These are phyloP conservation scores for Drosophila varians DNA, from an alignment of 1,140 invertebrate species.

Conservation along the genomic window DNA sequence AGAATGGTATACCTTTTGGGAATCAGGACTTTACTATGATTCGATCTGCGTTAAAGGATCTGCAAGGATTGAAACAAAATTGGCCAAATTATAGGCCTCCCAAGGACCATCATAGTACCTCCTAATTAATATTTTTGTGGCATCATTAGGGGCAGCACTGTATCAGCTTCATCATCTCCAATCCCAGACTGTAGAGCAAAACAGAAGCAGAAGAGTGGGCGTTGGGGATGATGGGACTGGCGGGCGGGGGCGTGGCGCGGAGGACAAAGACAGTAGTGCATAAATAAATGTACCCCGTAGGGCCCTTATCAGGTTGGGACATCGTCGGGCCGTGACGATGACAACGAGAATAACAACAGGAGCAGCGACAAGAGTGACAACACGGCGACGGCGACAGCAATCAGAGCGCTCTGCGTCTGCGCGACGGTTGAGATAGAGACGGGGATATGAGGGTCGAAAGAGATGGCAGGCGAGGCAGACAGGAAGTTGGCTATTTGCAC, in stretches of 20 bases:
- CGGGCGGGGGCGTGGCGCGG: background rate
- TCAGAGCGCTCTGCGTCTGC: constrained; percentile 60
- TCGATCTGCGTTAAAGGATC: too few species aligned
- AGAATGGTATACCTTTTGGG: too few species aligned
- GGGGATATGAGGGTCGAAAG: background rate
- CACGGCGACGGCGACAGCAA: constrained; percentile 39
- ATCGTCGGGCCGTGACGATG: constrained; percentile 73
- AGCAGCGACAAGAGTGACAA: constrained; percentile 30
- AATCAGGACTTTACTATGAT: too few species aligned
- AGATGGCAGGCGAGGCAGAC: constrained; percentile 33
- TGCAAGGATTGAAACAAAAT: too few species aligned
- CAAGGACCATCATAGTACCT: too few species aligned
- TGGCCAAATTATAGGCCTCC: too few species aligned
- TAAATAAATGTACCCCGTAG: constrained; percentile 33
- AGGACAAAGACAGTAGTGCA: constrained; percentile 32
- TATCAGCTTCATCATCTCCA: background rate
- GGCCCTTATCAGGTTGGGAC: constrained; percentile 57
- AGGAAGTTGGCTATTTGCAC: constrained; percentile 81
- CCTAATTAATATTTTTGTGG: background rate
- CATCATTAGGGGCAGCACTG: background rate
- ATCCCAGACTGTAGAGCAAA: background rate
- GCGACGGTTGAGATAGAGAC: constrained; percentile 12
- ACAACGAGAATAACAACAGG: constrained; percentile 41
- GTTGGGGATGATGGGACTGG: background rate
- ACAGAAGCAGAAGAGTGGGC: constrained; percentile 1